A percentile compares a stretch with the other conserved stretches of the same genome.
Evolutionary conservation across 2,797 vertebrate genomes (phyloP).

Genomic region (Tokudaia muenninki): DNA sequence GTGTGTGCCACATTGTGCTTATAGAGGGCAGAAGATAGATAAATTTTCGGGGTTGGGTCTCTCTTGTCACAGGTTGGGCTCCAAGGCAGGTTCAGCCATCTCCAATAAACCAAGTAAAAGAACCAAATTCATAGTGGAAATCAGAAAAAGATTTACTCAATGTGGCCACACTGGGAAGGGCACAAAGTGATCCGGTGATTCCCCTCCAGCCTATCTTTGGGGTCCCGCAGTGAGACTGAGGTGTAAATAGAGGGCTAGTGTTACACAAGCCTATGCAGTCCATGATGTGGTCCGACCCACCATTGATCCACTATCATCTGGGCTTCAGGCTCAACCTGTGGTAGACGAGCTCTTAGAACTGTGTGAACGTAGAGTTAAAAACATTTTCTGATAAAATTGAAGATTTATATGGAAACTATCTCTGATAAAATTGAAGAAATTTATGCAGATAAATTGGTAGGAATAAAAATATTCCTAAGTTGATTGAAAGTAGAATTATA

Average conservation of each 20-base stretch:
- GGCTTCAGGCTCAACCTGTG: not conserved
- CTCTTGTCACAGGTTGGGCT: not conserved
- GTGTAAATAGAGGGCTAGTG: not conserved
- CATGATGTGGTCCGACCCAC: not conserved
- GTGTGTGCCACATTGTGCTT: not conserved
- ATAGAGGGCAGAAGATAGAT: not conserved
- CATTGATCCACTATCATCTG: not conserved
- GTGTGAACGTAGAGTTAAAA: too few relatives aligned
- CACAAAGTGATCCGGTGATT: not conserved
- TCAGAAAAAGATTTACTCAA: not conserved
- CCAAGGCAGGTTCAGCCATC: not conserved
- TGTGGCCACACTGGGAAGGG: not conserved
- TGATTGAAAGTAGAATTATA: too few relatives aligned
- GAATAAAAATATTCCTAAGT: too few relatives aligned
- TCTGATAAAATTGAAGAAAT: too few relatives aligned
- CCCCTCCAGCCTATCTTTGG: not conserved
- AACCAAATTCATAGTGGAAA: not conserved
- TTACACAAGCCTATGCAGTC: not conserved
- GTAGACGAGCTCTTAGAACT: not conserved
- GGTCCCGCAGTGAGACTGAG: not conserved
- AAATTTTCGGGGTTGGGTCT: not conserved
- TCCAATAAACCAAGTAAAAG: not conserved
- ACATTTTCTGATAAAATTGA: too few relatives aligned
- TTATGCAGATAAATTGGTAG: too few relatives aligned
- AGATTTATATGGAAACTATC: too few relatives aligned